Conservation (phyloP, 2,888 invertebrate species). For the Rotaria sp. region DNA sequence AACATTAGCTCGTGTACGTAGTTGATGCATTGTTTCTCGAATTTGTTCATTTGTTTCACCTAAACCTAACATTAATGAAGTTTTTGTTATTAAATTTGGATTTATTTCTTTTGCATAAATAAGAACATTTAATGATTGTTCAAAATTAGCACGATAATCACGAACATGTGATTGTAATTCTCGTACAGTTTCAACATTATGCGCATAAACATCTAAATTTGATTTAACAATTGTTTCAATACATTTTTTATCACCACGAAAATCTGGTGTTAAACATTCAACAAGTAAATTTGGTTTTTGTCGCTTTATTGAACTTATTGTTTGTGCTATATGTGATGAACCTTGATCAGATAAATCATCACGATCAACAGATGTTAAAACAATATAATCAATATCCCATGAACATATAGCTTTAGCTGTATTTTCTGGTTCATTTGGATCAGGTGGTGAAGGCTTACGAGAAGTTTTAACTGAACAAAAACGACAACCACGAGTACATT, state of each 20-base stretch:
- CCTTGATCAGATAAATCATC: constrained; percentile 87
- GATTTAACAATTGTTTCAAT: constrained; percentile 70
- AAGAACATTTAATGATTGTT: constrained; percentile 78
- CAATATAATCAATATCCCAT: constrained; percentile 94
- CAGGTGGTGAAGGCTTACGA: constrained; percentile 72
- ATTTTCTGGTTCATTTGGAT: constrained; percentile 77
- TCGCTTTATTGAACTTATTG: constrained; percentile 75
- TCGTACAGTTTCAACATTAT: constrained; percentile 95
- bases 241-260: constrained; percentile 70
- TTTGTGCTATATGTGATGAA: constrained; percentile 81
- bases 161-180: constrained; percentile 80
- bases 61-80: constrained; percentile 93
- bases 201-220: constrained; percentile 90
- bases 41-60: constrained; percentile 59
- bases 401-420: constrained; percentile 82
- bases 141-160: constrained; percentile 80
- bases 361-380: constrained; percentile 92
- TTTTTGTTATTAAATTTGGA: constrained; percentile 81
- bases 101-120: constrained; percentile 72
- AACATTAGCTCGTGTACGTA: constrained; percentile 68
- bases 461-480: constrained; percentile 98
- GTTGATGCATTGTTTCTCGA: constrained; percentile 75
- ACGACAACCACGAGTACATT: constrained; percentile 91
- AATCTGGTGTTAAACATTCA: constrained; percentile 93
- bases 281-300: constrained; percentile 77